A percentile compares a stretch with the other conserved stretches of the same genome.
These are phyloP conservation scores for Poeciliopsis gracilis DNA, from an alignment of 2,797 vertebrate genomes.

Conservation along the genomic window DNA sequence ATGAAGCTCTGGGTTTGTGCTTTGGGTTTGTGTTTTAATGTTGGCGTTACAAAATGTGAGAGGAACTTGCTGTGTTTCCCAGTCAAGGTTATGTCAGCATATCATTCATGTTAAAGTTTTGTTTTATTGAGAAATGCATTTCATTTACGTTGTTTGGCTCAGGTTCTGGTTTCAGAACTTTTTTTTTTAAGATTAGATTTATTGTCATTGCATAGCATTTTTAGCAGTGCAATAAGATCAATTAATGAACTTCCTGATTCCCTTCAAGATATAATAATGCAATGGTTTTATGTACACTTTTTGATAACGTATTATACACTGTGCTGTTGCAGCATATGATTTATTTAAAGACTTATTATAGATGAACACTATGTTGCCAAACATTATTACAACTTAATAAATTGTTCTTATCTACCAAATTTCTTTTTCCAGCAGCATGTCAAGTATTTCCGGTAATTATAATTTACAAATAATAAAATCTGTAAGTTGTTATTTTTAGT, in stretches of 20 bases:
- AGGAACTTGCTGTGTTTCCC: slow-evolving; percentile 23
- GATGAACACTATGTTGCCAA: neutral
- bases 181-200: no score
- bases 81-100: slow-evolving; percentile 40
- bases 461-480: neutral
- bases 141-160: neutral
- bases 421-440: neutral
- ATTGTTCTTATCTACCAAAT: neutral
- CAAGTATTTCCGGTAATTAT: neutral
- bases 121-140: neutral
- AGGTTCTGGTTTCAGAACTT: neutral
- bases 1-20: slow-evolving; percentile 19
- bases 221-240: no score
- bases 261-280: neutral
- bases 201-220: no score
- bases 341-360: neutral
- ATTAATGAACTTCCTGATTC: no score
- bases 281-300: neutral
- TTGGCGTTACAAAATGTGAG: slow-evolving; percentile 10
- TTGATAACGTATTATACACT: neutral
- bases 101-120: neutral
- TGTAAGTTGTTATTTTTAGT: neutral
- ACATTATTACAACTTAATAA: neutral
- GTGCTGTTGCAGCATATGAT: neutral
- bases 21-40: slow-evolving; percentile 25